A percentile compares a stretch with the other conserved stretches of the same genome.
Conservation (phyloP, 2,113 vertebrate species). For the Daboia siamensis region DNA sequence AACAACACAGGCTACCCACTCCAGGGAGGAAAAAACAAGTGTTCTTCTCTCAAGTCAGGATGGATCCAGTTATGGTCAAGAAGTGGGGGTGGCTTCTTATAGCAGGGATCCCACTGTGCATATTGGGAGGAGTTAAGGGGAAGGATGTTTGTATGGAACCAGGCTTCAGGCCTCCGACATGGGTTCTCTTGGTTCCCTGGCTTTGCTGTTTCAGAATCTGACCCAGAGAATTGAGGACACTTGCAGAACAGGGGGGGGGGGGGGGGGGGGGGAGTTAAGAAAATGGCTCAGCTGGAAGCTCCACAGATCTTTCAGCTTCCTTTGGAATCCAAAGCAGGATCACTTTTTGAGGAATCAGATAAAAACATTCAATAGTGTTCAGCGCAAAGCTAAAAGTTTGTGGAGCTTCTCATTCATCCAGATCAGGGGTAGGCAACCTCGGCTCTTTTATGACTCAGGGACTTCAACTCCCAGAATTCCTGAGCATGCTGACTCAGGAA, state of each 20-base stretch:
- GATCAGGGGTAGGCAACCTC: background rate
- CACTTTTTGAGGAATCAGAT: background rate
- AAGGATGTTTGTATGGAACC: background rate
- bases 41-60: too few species aligned
- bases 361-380: background rate
- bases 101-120: background rate
- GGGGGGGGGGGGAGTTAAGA: accelerated
- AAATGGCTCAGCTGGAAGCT: background rate
- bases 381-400: background rate
- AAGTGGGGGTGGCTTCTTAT: background rate
- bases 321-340: background rate
- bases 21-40: background rate
- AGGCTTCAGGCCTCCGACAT: background rate
- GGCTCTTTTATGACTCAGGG: too few species aligned
- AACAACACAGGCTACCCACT: background rate
- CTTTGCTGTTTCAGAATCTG: background rate
- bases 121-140: background rate
- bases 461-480: too few species aligned
- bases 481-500: too few species aligned
- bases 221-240: background rate
- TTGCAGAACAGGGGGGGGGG: background rate
- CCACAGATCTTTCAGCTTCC: background rate
- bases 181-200: background rate
- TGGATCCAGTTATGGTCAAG: background rate
- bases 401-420: background rate